These are phyloP conservation scores for Corythoichthys haematopterus DNA, from an alignment of 2,113 vertebrate species.

Conservation along the genomic window DNA sequence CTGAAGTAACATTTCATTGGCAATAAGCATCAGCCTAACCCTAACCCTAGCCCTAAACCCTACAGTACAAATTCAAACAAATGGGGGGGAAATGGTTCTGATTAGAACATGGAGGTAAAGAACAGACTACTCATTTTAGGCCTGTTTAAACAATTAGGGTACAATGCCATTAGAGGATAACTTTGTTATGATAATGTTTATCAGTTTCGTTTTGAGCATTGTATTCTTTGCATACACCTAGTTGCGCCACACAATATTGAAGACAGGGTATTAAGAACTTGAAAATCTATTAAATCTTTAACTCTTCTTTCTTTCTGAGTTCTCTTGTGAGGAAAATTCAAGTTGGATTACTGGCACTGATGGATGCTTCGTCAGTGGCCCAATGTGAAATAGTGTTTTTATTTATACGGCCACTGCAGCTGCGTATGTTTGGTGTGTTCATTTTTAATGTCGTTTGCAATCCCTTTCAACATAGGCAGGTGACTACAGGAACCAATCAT, in stretches of 20 bases:
- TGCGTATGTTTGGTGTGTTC: background rate
- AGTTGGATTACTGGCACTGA: background rate
- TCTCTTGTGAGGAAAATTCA: slow-evolving; percentile 1
- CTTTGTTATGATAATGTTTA: background rate
- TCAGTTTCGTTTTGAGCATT: background rate
- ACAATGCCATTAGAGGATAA: background rate
- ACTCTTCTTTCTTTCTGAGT: background rate
- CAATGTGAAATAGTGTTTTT: background rate
- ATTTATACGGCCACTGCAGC: background rate
- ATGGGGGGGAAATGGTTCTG: no score
- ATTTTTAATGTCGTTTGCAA: background rate
- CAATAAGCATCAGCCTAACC: no score
- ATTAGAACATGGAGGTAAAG: background rate
- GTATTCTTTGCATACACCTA: background rate
- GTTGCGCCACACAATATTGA: background rate
- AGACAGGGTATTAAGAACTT: background rate
- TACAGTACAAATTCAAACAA: no score
- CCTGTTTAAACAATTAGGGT: background rate
- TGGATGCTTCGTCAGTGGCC: background rate
- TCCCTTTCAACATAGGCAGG: background rate
- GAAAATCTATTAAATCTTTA: background rate
- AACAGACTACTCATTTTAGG: background rate
- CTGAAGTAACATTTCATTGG: no score
- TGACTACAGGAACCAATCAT: slow-evolving; percentile 14
- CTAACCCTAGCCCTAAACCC: no score